Conservation (phyloP, 2,113 vertebrate species). For the Zeus faber region DNA sequence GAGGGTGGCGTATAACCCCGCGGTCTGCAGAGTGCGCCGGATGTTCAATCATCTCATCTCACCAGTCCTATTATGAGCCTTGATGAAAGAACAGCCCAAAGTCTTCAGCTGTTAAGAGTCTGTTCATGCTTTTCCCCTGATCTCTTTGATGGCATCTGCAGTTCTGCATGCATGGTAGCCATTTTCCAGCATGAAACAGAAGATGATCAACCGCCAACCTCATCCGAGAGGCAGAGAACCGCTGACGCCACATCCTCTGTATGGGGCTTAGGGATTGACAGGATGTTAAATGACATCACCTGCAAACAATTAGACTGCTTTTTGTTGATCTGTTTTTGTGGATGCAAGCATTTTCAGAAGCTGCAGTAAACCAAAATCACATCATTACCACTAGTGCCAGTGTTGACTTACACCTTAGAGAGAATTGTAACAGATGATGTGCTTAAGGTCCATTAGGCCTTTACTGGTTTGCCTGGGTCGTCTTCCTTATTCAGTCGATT, state of each 20-base stretch:
- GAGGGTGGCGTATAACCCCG: conserved; percentile 18
- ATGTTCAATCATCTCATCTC: conserved; percentile 10
- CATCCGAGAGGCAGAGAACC: conserved; percentile 2
- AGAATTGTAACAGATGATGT: conserved; percentile 25
- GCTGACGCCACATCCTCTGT: neutral
- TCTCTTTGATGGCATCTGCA: conserved; percentile 1
- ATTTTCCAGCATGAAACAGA: neutral
- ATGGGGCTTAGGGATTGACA: neutral
- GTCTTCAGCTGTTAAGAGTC: neutral
- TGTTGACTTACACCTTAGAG: conserved; percentile 23
- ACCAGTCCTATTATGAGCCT: conserved; percentile 26
- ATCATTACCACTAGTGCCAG: neutral
- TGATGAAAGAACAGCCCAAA: conserved; percentile 11
- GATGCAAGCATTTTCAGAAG: neutral
- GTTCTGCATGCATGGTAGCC: neutral
- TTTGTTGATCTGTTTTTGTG: neutral
- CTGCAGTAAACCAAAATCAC: conserved; percentile 5
- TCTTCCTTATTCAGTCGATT: conserved; percentile 29
- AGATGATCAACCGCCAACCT: conserved; percentile 9
- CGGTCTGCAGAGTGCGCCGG: neutral
- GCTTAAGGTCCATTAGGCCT: conserved; percentile 6
- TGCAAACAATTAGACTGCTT: conserved; percentile 1
- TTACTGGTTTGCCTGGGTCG: neutral
- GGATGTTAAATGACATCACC: conserved; percentile 2
- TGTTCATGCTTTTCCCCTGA: neutral